Evolutionary conservation across 2,113 vertebrate species (phyloP).

Genomic region (Erpornis zantholeuca): DNA sequence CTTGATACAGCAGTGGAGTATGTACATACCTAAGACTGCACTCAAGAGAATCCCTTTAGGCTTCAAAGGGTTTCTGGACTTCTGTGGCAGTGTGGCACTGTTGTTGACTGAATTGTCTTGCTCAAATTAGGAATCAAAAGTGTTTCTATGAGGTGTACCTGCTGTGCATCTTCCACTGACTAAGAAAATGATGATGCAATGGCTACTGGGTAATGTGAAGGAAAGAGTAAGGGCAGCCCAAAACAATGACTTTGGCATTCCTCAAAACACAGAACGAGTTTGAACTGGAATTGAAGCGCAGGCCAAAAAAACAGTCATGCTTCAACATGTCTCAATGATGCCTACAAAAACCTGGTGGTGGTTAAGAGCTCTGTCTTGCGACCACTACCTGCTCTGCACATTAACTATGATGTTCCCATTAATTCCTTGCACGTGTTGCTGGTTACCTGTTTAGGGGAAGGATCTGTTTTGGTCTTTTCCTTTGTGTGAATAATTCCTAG

Average conservation of each 20-base stretch:
- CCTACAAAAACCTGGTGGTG: not conserved
- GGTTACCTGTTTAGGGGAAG: not conserved
- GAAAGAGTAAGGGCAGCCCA: not conserved
- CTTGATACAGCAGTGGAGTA: not conserved
- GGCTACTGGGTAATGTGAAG: not conserved
- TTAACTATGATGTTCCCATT: not conserved
- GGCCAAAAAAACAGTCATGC: not conserved
- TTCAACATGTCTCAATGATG: not conserved
- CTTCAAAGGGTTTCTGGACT: not conserved
- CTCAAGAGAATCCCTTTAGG: not conserved
- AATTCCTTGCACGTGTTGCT: not conserved
- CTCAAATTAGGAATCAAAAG: not conserved
- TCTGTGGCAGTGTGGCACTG: not conserved
- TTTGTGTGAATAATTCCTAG: not conserved
- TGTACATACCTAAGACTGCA: not conserved
- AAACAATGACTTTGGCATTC: not conserved
- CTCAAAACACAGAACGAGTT: constrained; percentile 21
- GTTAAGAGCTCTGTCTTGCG: not conserved
- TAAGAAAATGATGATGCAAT: not conserved
- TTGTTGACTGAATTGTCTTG: not conserved
- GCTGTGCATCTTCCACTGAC: not conserved
- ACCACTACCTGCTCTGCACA: not conserved
- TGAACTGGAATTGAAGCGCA: not conserved
- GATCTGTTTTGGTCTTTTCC: not conserved
- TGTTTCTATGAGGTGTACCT: not conserved